A percentile compares a stretch with the other conserved stretches of the same genome.
Conservation (phyloP, 2,113 vertebrate species). For the Capreolus pygargus region DNA sequence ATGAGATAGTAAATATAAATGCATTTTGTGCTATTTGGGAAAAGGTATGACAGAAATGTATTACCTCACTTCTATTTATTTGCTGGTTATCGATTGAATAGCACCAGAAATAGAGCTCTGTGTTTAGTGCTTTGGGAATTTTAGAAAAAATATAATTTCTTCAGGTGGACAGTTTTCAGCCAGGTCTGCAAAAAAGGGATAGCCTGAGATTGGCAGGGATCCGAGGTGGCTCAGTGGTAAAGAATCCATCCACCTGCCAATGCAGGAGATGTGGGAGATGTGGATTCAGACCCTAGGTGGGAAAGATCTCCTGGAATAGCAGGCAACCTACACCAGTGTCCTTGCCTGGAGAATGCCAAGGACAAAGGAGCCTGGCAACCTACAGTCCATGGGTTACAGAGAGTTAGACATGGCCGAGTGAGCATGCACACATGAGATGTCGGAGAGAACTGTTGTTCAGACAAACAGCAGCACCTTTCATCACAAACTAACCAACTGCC, state of each 20-base stretch:
- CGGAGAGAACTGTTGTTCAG: not conserved
- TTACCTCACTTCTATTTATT: not conserved
- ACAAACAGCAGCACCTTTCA: not conserved
- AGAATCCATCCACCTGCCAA: not conserved
- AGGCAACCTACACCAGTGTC: not conserved
- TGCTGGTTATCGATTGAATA: not conserved
- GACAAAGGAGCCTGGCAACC: not conserved
- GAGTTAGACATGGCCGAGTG: not conserved
- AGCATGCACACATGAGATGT: not conserved
- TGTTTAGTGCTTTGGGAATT: not conserved
- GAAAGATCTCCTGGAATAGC: not conserved
- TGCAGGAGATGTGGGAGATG: not conserved
- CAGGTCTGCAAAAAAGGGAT: not conserved
- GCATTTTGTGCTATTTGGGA: not conserved
- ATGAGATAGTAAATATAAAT: not conserved
- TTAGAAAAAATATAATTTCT: not conserved
- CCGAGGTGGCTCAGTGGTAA: not conserved
- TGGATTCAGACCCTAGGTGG: not conserved
- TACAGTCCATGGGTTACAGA: not conserved
- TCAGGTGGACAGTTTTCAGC: not conserved
- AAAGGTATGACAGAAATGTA: not conserved
- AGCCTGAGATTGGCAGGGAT: not conserved
- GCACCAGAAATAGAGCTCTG: not conserved
- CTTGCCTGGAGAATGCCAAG: not conserved
- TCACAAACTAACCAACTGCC: not conserved